Evolutionary conservation across 2,888 invertebrate species (phyloP).

Genomic region (Philopedon plagiatum): DNA sequence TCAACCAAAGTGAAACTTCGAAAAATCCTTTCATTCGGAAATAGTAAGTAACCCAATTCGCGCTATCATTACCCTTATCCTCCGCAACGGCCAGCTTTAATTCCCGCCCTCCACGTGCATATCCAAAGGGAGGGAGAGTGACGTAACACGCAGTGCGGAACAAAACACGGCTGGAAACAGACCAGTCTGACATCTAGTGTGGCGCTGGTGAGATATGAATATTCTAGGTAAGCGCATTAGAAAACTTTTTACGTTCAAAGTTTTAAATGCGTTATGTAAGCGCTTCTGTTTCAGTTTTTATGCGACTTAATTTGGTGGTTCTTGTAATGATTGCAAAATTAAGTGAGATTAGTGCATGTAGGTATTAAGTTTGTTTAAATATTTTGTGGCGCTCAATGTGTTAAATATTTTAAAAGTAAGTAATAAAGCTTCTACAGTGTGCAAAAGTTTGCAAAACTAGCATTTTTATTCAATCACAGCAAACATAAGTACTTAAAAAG

Average conservation of each 20-base stretch:
- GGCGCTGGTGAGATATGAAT: conserved; percentile 69
- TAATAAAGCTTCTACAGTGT: no score
- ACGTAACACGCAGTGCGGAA: conserved; percentile 69
- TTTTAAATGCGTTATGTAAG: conserved; percentile 41
- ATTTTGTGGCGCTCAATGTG: not conserved
- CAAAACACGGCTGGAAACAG: conserved; percentile 66
- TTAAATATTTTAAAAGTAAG: not conserved
- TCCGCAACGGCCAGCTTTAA: conserved; percentile 32
- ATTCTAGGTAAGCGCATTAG: conserved; percentile 67
- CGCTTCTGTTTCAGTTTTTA: conserved; percentile 2
- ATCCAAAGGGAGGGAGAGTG: conserved; percentile 58
- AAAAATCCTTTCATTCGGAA: conserved; percentile 21
- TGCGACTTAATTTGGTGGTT: not conserved
- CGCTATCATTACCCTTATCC: conserved; percentile 44
- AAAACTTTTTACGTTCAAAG: conserved; percentile 28
- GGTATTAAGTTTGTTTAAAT: not conserved
- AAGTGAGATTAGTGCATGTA: conserved; percentile 10
- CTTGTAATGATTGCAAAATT: not conserved
- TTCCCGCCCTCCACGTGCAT: conserved; percentile 51
- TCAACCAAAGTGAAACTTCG: not conserved
- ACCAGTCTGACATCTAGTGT: conserved; percentile 69
- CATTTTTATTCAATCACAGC: no score
- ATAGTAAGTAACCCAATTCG: conserved; percentile 34
- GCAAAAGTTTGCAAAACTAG: no score
- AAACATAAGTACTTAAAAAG: no score